phyloP scores from a whole-genome alignment of 2,113 vertebrate species.

The Rynchops niger region DNA sequence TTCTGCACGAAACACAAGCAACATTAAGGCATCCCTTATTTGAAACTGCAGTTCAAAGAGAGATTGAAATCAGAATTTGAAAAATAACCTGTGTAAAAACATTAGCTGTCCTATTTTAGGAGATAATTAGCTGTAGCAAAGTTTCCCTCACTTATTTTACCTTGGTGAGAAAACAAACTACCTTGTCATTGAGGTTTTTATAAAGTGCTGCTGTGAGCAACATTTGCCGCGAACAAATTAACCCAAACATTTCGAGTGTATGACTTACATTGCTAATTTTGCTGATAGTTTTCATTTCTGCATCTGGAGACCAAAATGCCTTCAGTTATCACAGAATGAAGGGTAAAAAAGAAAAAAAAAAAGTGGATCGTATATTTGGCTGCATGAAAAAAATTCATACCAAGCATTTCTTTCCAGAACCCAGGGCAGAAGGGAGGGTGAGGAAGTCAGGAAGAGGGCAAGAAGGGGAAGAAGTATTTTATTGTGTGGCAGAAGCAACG shows the following conservation, averaged over 20 bases:
- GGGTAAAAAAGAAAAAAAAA: background rate
- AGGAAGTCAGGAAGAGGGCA: background rate
- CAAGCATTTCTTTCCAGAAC: background rate
- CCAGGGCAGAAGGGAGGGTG: background rate
- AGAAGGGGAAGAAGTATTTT: background rate
- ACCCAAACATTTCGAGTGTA: background rate
- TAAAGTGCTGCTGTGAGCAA: slow-evolving; percentile 46
- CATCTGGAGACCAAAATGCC: background rate
- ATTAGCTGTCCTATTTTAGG: slow-evolving; percentile 20
- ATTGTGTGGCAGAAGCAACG: background rate
- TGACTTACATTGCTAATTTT: background rate
- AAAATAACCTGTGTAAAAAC: background rate
- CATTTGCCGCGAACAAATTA: background rate
- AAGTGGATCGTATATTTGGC: background rate
- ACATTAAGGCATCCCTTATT: background rate
- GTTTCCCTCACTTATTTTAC: background rate
- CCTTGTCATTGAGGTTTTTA: slow-evolving; percentile 11
- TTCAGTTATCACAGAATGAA: background rate
- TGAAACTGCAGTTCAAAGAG: background rate
- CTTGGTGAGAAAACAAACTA: background rate
- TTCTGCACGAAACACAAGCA: background rate
- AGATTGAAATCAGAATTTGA: background rate
- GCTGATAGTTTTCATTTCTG: background rate
- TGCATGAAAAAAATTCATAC: background rate
- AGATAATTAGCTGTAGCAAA: slow-evolving; percentile 21